Evolutionary conservation across 2,797 vertebrate species (phyloP), one percentile per base, ranked within the genome.

Genomic region (Morus bassanus): DNA sequence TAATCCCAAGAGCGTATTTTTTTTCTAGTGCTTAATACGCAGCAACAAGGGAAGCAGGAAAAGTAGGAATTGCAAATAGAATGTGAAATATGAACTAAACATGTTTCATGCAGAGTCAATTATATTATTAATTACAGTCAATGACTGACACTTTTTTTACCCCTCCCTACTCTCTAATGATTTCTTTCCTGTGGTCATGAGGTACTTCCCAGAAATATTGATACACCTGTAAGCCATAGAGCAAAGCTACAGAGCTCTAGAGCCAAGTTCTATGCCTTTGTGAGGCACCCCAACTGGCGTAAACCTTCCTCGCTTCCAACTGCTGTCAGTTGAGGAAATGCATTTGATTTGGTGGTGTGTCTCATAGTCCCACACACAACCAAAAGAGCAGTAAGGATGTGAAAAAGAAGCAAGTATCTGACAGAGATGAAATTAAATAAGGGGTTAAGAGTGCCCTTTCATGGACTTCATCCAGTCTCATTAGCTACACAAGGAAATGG

Each of bases 301-400:
- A 86, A 22, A 9, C 48, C 30, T 18, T 27, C n/a, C 53, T 50
- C 2, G 2, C n/a, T 77, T 51, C 22, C 79, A 85, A 0, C 30
- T 51, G 15, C 37, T 19, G 46, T 27, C 43, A 45, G 21, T 33
- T 30, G 79, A 45, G 53, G 64, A 77, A 76, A 53, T 2, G 10
- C 13, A 4, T 8, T 37, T 67, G 35, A 3, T 7, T 70, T 0
- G 0, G 15, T 6, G 33, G 6, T 10, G n/a, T 35, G 31, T 27
- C 54, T 57, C 61, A 6, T 22, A 21, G 43, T 9, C n/a, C 50
- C 14, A 1, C 80, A 54, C 30, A 31, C 27, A 59, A 17, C 37
- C 1, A 4, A 13, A 81, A 21, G 10, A 50, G 31, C 54, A 22
- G 28, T 24, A 63, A 78, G 41, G 43, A 43, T n/a, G 22, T 57